These are phyloP conservation scores for Drosophila mauritiana DNA, from an alignment of 1,140 invertebrate genomes.

Conservation along the genomic window DNA sequence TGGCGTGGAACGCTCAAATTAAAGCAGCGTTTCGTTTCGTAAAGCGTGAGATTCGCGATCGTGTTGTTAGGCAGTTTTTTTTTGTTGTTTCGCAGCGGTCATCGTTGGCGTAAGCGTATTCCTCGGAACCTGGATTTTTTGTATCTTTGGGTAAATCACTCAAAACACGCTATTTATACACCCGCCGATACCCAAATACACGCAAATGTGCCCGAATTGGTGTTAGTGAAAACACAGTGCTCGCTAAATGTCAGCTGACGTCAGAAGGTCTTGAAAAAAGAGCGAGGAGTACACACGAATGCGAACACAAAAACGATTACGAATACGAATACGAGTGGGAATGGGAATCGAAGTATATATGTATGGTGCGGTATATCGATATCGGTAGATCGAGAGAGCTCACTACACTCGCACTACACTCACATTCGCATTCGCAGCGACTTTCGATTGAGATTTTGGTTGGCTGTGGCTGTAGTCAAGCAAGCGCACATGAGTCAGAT, in stretches of 20 bases:
- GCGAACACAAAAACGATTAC: neutral
- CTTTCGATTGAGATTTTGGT: slow-evolving; percentile 33
- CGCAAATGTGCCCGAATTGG: neutral
- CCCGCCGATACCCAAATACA: neutral
- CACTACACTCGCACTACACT: too few relatives aligned
- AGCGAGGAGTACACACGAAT: neutral
- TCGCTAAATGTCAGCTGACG: slow-evolving; percentile 35
- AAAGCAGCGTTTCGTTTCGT: slow-evolving; percentile 28
- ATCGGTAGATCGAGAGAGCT: slow-evolving; percentile 21
- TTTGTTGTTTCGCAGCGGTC: too few relatives aligned
- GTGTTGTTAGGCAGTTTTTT: slow-evolving; percentile 4
- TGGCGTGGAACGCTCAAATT: slow-evolving; percentile 32
- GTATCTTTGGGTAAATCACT: slow-evolving; percentile 35
- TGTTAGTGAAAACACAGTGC: slow-evolving; percentile 28
- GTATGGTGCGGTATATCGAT: neutral
- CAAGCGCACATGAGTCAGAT: slow-evolving; percentile 35
- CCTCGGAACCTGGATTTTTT: slow-evolving; percentile 25
- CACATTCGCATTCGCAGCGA: neutral
- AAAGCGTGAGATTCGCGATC: slow-evolving; percentile 21
- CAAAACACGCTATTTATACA: slow-evolving; percentile 32
- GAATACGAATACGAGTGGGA: too few relatives aligned
- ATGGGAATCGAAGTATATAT: too few relatives aligned
- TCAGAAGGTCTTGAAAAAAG: slow-evolving; percentile 32
- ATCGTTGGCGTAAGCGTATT: slow-evolving; percentile 1
- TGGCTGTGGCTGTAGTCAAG: neutral